phyloP scores from a whole-genome alignment of 2,888 invertebrate species.

The Sympetrum striolatum region DNA sequence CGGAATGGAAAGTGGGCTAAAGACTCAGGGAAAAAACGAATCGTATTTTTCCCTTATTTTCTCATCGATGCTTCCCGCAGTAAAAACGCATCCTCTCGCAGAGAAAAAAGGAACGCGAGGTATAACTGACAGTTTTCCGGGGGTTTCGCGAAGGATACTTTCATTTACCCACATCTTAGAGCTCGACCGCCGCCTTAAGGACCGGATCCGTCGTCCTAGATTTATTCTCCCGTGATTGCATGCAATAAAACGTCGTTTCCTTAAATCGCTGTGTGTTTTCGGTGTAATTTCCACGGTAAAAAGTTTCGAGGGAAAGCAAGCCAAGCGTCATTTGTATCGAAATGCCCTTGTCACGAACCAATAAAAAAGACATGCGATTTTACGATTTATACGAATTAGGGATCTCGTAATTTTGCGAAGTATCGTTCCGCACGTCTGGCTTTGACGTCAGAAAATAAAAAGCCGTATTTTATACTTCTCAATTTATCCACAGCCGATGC shows the following conservation, averaged over 20 bases:
- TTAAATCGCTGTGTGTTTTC: background rate
- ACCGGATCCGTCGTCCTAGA: background rate
- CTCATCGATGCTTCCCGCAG: background rate
- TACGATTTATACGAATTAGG: too few species aligned
- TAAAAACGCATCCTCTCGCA: background rate
- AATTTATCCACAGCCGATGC: too few species aligned
- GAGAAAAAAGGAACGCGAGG: background rate
- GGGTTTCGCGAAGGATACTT: background rate
- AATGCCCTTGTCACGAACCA: too few species aligned
- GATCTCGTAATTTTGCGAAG: too few species aligned
- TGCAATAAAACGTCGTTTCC: background rate
- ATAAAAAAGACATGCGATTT: too few species aligned
- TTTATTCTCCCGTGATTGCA: background rate
- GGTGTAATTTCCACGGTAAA: too few species aligned
- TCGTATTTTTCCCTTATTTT: background rate
- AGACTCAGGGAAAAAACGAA: background rate
- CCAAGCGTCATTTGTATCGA: too few species aligned
- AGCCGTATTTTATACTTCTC: too few species aligned
- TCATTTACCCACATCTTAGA: background rate
- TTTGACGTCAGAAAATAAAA: too few species aligned
- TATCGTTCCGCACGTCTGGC: too few species aligned
- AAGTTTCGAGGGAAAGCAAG: too few species aligned
- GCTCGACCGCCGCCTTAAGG: background rate
- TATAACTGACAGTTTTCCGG: background rate
- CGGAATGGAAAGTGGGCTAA: background rate